Evolutionary conservation across 2,113 vertebrate genomes (phyloP).

Genomic region (Pholis gunnellus): DNA sequence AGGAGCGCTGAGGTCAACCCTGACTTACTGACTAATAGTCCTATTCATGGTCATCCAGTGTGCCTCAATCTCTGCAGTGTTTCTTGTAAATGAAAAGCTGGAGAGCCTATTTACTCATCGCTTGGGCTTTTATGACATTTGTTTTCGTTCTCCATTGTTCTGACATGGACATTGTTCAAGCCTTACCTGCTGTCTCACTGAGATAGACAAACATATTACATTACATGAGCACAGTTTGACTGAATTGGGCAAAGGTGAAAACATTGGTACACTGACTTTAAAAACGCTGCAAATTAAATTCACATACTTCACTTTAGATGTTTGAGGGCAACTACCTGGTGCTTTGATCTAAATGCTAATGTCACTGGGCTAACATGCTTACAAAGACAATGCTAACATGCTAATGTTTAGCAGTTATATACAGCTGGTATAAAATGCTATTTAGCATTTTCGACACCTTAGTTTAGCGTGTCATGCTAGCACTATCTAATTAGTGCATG

Average conservation of each 20-base stretch:
- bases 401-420: not conserved
- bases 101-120: conserved; percentile 16
- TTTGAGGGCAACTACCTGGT: not conserved
- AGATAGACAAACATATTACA: conserved; percentile 21
- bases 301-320: not conserved
- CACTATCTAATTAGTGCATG: not conserved
- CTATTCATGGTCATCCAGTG: conserved; percentile 30
- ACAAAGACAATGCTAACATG: not conserved
- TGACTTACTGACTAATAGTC: conserved; percentile 33
- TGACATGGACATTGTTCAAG: conserved; percentile 33
- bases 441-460: not conserved
- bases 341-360: too few species aligned
- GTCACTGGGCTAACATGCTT: not conserved
- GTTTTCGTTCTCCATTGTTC: conserved; percentile 16
- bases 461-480: not conserved
- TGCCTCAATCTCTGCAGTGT: not conserved
- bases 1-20: conserved; percentile 7
- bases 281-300: not conserved
- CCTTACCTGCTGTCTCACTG: conserved; percentile 11
- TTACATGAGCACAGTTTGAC: conserved; percentile 15
- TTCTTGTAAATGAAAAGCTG: conserved; percentile 21
- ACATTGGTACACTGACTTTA: not conserved
- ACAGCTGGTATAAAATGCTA: not conserved
- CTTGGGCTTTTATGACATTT: conserved; percentile 21
- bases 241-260: not conserved